Percentiles rank a stretch among this genome's conserved stretches.
phyloP scores from a whole-genome alignment of 2,888 invertebrate species.

The Drosophila ezoana region DNA sequence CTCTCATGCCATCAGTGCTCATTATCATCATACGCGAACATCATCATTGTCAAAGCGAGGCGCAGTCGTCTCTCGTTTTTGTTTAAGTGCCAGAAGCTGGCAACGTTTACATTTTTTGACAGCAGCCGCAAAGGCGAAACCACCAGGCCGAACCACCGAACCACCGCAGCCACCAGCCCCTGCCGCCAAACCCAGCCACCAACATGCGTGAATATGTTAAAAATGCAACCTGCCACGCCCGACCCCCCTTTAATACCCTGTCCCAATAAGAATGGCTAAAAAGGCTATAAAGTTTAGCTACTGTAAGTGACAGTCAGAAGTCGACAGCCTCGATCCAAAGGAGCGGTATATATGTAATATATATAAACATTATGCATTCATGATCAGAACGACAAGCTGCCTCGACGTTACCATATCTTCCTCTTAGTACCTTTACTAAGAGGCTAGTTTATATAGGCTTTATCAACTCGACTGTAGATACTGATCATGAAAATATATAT shows the following conservation, averaged over 20 bases:
- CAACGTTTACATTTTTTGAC: conserved; percentile 59
- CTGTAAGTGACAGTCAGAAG: no score
- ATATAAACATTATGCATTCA: no score
- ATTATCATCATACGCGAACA: conserved; percentile 36
- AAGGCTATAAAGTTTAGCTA: no score
- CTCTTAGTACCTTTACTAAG: no score
- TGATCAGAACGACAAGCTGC: no score
- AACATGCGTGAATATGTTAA: conserved; percentile 60
- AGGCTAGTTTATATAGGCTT: no score
- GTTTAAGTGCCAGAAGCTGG: conserved; percentile 55
- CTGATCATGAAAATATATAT: no score
- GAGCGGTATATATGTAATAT: no score
- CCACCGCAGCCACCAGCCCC: conserved; percentile 5
- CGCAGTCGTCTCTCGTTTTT: conserved; percentile 55
- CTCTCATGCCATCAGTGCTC: conserved; percentile 26
- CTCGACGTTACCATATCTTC: no score
- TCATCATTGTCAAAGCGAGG: conserved; percentile 21
- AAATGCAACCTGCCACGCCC: conserved; percentile 36
- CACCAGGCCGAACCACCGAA: conserved; percentile 13
- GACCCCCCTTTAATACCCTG: conserved; percentile 18
- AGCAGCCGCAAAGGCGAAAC: conserved; percentile 49
- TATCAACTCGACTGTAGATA: no score
- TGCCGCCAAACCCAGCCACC: background rate
- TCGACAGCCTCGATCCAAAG: no score
- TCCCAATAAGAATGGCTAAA: background rate